A percentile compares a stretch with the other conserved stretches of the same genome.
Conservation (phyloP, 2,888 invertebrate species). For the Troglohyphantes excavatus region DNA sequence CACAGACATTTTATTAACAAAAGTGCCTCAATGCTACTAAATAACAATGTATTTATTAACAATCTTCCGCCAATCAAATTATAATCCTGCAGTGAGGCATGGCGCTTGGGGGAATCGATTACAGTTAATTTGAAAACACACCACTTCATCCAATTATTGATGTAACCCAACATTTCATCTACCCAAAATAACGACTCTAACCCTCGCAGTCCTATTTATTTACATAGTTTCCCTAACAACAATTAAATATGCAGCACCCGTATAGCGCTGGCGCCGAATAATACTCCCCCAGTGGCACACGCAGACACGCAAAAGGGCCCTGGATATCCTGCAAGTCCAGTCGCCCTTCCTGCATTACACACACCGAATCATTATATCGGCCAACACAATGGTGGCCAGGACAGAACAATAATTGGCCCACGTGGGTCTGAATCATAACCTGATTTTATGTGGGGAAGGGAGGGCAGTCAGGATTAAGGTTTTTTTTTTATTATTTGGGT, state of each 20-base stretch:
- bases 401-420: slow-evolving; percentile 37
- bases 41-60: too few relatives aligned
- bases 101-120: too few relatives aligned
- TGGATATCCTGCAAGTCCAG: not conserved
- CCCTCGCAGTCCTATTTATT: slow-evolving; percentile 11
- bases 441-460: not conserved
- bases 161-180: not conserved
- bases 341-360: slow-evolving; percentile 11
- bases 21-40: too few relatives aligned
- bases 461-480: not conserved
- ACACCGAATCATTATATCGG: slow-evolving; percentile 37
- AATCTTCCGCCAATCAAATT: too few relatives aligned
- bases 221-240: slow-evolving; percentile 28
- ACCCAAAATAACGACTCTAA: not conserved
- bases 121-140: too few relatives aligned
- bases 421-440: slow-evolving; percentile 52
- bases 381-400: slow-evolving; percentile 3
- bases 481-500: not conserved
- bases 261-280: slow-evolving; percentile 45
- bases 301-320: slow-evolving; percentile 9
- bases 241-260: slow-evolving; percentile 44
- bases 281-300: slow-evolving; percentile 22
- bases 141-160: too few relatives aligned
- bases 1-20: too few relatives aligned
- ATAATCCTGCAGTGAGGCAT: too few relatives aligned